Conservation (phyloP, 2,888 invertebrate genomes). For the Brachynemurus nebulosus region DNA sequence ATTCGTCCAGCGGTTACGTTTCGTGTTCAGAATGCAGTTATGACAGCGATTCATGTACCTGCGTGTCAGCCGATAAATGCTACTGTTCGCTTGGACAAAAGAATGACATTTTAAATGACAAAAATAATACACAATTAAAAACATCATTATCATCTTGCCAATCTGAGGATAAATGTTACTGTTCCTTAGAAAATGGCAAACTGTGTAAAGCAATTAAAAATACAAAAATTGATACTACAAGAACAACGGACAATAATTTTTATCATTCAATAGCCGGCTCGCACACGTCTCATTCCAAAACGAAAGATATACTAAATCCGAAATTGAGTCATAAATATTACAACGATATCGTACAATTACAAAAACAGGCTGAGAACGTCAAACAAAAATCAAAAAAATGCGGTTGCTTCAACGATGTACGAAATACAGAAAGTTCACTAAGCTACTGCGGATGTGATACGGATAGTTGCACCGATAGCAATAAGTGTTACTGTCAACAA, state of each 20-base stretch:
- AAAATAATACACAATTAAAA: conserved; percentile 22
- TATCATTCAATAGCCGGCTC: not conserved
- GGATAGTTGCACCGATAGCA: conserved; percentile 74
- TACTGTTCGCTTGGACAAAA: conserved; percentile 63
- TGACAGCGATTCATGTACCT: conserved; percentile 72
- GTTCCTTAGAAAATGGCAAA: conserved; percentile 37
- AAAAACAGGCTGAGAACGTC: not conserved
- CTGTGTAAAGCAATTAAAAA: conserved; percentile 4
- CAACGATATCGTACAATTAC: not conserved
- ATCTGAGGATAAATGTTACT: conserved; percentile 46
- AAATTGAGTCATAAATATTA: not conserved
- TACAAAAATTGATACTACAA: not conserved
- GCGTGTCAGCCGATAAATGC: conserved; percentile 64
- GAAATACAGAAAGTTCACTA: conserved; percentile 15
- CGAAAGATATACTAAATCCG: not conserved
- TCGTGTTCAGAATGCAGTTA: conserved; percentile 79
- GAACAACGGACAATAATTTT: not conserved
- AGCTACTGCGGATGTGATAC: conserved; percentile 68
- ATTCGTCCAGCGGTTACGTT: conserved; percentile 52
- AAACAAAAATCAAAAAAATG: conserved; percentile 1
- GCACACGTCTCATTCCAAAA: not conserved
- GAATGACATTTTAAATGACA: conserved; percentile 25
- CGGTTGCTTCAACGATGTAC: conserved; percentile 8
- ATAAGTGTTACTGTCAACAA: conserved; percentile 70
- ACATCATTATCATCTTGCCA: conserved; percentile 30